Percentiles rank a stretch among this genome's conserved stretches.
Conservation (phyloP, 1,140 invertebrate species). For the Atopsyche davidsoni region DNA sequence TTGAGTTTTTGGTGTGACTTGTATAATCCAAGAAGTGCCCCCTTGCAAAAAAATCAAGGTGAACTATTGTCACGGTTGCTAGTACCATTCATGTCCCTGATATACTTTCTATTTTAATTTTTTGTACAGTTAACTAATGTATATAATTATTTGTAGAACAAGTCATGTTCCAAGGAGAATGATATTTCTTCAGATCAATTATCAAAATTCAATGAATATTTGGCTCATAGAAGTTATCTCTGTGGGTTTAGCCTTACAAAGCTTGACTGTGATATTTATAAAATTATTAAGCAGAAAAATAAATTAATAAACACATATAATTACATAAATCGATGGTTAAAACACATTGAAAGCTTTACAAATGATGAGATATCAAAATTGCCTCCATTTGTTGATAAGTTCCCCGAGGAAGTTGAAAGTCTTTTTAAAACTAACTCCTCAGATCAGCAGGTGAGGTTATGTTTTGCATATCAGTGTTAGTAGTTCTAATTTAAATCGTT, state of each 20-base stretch:
- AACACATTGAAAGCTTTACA: conserved; percentile 54
- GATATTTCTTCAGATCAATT: conserved; percentile 8
- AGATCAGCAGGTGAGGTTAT: conserved; percentile 42
- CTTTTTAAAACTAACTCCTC: conserved; percentile 32
- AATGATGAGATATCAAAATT: conserved; percentile 44
- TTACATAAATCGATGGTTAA: conserved; percentile 53
- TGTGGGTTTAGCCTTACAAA: conserved; percentile 49
- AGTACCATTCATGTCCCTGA: conserved; percentile 2
- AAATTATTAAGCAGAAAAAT: conserved; percentile 35
- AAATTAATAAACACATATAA: conserved; percentile 39
- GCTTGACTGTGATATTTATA: conserved; percentile 47
- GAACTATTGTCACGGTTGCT: conserved; percentile 14
- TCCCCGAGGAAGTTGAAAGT: conserved; percentile 30
- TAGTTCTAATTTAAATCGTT: conserved; percentile 18
- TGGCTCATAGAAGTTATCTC: conserved; percentile 51
- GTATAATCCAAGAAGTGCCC: too few species aligned
- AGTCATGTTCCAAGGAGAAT: conserved; percentile 13
- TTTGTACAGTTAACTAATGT: conserved; percentile 2
- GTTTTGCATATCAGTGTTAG: conserved; percentile 16
- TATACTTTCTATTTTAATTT: conserved; percentile 6
- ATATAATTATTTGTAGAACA: conserved; percentile 13
- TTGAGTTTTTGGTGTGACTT: too few species aligned
- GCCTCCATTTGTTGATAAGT: conserved; percentile 32
- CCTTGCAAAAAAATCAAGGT: conserved; percentile 20
- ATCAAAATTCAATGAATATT: conserved; percentile 30